phyloP scores from a whole-genome alignment of 2,888 invertebrate species.

The Noctua janthina region DNA sequence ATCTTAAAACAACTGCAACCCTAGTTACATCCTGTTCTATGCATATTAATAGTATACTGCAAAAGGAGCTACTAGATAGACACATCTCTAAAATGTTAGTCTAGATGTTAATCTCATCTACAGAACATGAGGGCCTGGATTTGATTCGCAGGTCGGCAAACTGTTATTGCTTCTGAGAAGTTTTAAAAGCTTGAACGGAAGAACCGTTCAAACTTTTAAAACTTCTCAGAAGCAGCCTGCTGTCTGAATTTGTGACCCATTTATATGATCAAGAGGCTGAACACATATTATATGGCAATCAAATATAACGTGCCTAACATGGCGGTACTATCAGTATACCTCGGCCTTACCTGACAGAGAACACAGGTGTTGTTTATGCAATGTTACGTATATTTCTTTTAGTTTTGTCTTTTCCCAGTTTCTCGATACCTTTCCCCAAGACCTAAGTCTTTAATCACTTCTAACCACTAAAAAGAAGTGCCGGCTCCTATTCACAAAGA shows the following conservation, averaged over 20 bases:
- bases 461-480: slow-evolving; percentile 35
- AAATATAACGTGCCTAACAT: background rate
- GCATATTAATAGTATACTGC: background rate
- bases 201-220: too few species aligned
- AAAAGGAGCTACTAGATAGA: background rate
- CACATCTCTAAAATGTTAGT: background rate
- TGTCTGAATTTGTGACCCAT: background rate
- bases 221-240: background rate
- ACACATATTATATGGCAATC: background rate
- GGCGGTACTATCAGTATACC: background rate
- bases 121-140: background rate
- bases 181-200: too few species aligned
- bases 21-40: background rate
- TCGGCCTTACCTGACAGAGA: background rate
- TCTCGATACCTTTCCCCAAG: background rate
- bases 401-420: slow-evolving; percentile 5
- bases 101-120: background rate
- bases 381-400: background rate
- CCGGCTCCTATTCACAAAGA: slow-evolving; percentile 44
- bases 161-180: too few species aligned
- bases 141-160: background rate
- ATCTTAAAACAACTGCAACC: background rate
- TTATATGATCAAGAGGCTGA: background rate
- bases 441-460: slow-evolving; percentile 34
- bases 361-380: background rate